Evolutionary conservation across 2,888 invertebrate species (phyloP).

Genomic region (Sthenelais limicola): DNA sequence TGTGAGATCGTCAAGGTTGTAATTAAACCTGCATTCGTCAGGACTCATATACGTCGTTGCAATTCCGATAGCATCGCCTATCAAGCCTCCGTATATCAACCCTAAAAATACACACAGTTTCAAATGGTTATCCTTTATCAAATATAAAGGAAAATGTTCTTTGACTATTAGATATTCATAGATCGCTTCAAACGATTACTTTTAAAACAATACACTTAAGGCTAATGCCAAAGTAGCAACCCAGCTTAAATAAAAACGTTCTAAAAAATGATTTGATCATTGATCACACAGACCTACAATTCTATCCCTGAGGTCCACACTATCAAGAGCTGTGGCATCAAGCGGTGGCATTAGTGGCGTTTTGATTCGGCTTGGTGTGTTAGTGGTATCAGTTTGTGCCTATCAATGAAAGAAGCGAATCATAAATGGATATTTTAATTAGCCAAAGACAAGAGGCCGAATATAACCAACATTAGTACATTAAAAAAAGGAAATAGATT

Average conservation of each 20-base stretch:
- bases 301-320: slow-evolving; percentile 66
- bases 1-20: slow-evolving; percentile 59
- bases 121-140: not conserved
- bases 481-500: too few species aligned
- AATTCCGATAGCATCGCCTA: slow-evolving; percentile 71
- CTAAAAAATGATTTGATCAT: too few species aligned
- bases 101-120: slow-evolving; percentile 56
- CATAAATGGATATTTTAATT: too few species aligned
- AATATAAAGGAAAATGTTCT: too few species aligned
- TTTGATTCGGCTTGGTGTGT: slow-evolving; percentile 68
- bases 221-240: too few species aligned
- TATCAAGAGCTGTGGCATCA: slow-evolving; percentile 62
- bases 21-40: slow-evolving; percentile 71
- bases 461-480: too few species aligned
- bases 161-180: too few species aligned
- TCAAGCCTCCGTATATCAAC: slow-evolving; percentile 70
- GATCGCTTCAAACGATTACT: too few species aligned
- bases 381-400: slow-evolving; percentile 69
- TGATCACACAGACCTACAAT: too few species aligned
- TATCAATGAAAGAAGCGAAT: not conserved
- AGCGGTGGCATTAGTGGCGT: slow-evolving; percentile 70
- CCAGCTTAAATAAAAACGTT: too few species aligned
- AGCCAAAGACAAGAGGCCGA: too few species aligned
- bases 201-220: too few species aligned
- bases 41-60: slow-evolving; percentile 69